Base-by-base conservation (phyloP, 2,797 vertebrate genomes). In the Periophthalmus magnuspinnatus region DNA sequence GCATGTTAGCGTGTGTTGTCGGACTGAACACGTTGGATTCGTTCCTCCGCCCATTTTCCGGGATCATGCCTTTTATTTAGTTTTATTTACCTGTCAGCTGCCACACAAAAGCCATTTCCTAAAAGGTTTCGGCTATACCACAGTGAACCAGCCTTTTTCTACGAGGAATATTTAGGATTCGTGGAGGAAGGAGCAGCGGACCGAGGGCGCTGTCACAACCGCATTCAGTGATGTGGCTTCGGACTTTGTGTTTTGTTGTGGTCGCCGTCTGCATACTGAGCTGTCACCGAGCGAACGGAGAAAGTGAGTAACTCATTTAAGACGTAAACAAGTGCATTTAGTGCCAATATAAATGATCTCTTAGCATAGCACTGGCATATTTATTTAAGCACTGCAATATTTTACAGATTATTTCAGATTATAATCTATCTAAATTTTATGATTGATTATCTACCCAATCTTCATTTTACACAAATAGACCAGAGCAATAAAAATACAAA, bases 21-120 rank as follows among this genome's bases (percentile, higher is more conserved):
- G 58, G 81, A 84, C 58, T 83, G 86, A 89, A 89, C 91, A 91
- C 90, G 91, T 83, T 91, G 91, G 86, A 87, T 78, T 78, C 63
- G 78, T 89, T 77, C 84, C 88, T 88, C 90, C 90, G 90, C 91
- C 90, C 90, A 90, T 90, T 89, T 92, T 88, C 89, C 82, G 88
- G 90, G 88, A 89, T 64, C 59, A 61, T 91, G 89, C 81, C 81
- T 89, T 80, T 81, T 86, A 77, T 90, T 88, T 89, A 88, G 89
- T 91, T 83, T 84, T 91, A 89, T 91, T 92, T 91, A 89, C 87
- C 80, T 84, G 82, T 60, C 58, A 60, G 85, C 78, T 72, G 77
- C 71, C 66, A 72, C 90, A 84, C 76, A 81, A 85, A 89, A 83
- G 83, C 83, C 66, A 73, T 79, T 75, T 87, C 81, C 84, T 90